Evolutionary conservation across 2,888 invertebrate genomes (phyloP), one percentile per base, ranked within the genome.

Genomic region (Stegophylla sp.): DNA sequence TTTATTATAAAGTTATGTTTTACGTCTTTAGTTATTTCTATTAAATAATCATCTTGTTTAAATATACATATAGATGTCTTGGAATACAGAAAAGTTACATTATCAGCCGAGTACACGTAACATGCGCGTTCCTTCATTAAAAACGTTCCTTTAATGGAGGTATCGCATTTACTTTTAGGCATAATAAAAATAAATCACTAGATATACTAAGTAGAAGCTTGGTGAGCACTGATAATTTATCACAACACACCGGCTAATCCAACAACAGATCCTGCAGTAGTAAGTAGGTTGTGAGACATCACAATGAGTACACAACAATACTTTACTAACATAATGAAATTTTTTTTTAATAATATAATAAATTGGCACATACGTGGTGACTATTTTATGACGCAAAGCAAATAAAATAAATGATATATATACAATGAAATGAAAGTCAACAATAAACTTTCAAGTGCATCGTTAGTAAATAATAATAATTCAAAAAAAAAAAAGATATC

Each of bases 161-260:
- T 56, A 59, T 59, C 23, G 26, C 72, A 10, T 59, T 26, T n/a
- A 13, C 13, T 72, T 43, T 72, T 15, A n/a, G 56, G 26, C 43
- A 26, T 26, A 59, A 41, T 59, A 72, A 72, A 72, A 72, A 59
- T 72, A 59, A 59, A 72, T 72, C 43, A 59, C 72, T 43, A n/a
- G 23, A 17, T 5, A 23, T 56, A 72, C 59, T 17, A 43, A 67
- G 66, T 20, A 20, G n/a, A 17, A 41, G 41, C n/a, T 7, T 34
- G 26, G 7, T 10, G 59, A n/a, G 43, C 43, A 72, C 59, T 43
- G 56, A 59, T 72, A 59, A 72, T 59, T 72, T 59, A 72, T 72
- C 51, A 43, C 43, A 72, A 72, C 56, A 26, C n/a, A 43, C n/a
- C 13, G 17, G 34, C 43, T 72, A 72, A 72, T 72, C 59, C 43